A percentile compares a stretch with the other conserved stretches of the same genome.
Conservation (phyloP, 2,113 vertebrate species). For the Pachypanchax playfairii region DNA sequence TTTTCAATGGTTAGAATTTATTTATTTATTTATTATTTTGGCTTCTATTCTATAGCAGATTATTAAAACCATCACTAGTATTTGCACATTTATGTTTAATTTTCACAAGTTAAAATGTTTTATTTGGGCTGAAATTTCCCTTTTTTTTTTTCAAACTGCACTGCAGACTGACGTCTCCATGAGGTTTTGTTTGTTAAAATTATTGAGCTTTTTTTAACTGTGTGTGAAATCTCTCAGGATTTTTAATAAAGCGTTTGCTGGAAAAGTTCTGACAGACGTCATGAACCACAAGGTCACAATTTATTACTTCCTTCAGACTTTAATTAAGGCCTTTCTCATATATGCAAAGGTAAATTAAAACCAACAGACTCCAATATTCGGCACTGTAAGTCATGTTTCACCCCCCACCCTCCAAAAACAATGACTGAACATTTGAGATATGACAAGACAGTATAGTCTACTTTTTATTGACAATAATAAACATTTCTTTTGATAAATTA, state of each 20-base stretch:
- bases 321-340: not conserved
- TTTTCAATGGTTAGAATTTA: no score
- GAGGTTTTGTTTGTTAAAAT: no score
- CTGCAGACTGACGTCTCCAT: no score
- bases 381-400: constrained; percentile 13
- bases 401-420: no score
- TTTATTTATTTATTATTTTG: no score
- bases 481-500: constrained; percentile 55
- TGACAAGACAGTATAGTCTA: not conserved
- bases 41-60: no score
- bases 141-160: no score
- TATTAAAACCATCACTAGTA: no score
- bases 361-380: not conserved
- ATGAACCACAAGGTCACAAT: not conserved
- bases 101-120: no score
- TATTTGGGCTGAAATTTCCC: no score
- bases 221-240: not conserved
- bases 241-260: not conserved
- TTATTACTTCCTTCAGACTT: not conserved
- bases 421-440: not conserved
- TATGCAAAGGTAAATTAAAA: no score
- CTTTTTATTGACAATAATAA: constrained; percentile 62
- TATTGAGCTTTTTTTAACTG: not conserved
- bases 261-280: not conserved
- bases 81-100: no score